These are phyloP conservation scores for Rhagoletis zephyria DNA, from an alignment of 1,140 invertebrate genomes.

Conservation along the genomic window DNA sequence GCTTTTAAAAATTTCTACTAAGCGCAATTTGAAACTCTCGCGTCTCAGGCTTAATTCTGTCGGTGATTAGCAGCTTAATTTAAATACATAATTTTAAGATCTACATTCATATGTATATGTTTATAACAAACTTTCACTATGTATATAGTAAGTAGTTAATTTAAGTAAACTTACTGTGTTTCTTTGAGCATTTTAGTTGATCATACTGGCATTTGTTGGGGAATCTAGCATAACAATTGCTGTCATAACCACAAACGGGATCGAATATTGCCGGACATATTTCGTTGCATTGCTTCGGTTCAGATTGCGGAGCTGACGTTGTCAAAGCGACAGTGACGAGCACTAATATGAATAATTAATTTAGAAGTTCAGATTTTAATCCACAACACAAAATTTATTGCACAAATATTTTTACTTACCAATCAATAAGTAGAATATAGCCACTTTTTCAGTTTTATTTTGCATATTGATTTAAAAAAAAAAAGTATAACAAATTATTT, in stretches of 20 bases:
- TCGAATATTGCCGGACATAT: conserved; percentile 14
- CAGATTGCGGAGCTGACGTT: neutral
- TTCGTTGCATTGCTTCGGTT: conserved; percentile 7
- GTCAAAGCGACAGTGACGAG: neutral
- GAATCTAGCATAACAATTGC: conserved; percentile 46
- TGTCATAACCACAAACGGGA: conserved; percentile 55
- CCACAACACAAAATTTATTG: fast-evolving
- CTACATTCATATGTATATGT: too few species aligned
- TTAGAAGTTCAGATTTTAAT: too few species aligned
- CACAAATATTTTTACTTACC: neutral
- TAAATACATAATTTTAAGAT: too few species aligned
- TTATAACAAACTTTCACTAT: neutral
- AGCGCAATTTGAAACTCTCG: too few species aligned
- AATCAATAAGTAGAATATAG: neutral
- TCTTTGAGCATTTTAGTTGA: conserved; percentile 21
- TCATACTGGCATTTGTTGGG: conserved; percentile 53
- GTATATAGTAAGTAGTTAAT: neutral
- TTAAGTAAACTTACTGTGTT: conserved; percentile 42
- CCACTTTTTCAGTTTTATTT: neutral
- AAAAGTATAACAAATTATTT: neutral
- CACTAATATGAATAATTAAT: neutral
- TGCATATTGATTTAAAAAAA: neutral
- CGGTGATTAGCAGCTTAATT: too few species aligned
- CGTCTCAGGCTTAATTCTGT: too few species aligned
- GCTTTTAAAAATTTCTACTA: too few species aligned